Conservation (phyloP, 2,113 vertebrate species). For the Toxostoma redivivum region DNA sequence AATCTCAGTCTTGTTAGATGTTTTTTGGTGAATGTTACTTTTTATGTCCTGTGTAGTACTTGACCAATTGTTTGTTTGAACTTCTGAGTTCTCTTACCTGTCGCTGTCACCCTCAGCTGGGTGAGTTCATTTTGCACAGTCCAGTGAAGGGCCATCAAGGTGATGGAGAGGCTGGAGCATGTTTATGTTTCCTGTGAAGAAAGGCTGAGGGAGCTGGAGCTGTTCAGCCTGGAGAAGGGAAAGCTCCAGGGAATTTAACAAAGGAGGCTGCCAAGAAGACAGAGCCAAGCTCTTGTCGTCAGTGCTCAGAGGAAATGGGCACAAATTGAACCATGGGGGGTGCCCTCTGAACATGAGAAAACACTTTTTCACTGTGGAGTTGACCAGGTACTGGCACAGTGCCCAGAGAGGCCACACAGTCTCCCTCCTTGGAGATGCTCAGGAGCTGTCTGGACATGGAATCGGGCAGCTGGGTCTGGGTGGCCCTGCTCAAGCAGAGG, state of each 20-base stretch:
- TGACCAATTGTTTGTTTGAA: not conserved
- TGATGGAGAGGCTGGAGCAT: not conserved
- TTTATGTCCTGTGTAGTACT: not conserved
- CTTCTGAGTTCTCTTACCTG: not conserved
- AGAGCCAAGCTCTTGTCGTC: not conserved
- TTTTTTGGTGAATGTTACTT: not conserved
- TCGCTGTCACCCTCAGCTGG: not conserved
- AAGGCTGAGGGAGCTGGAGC: not conserved
- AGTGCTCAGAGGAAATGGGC: not conserved
- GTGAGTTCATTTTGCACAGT: not conserved
- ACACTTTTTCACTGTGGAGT: not conserved
- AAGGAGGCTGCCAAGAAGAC: not conserved
- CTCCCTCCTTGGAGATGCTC: not conserved
- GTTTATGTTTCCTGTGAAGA: not conserved
- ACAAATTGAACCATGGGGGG: accelerated
- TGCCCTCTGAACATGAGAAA: not conserved
- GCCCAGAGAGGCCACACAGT: not conserved
- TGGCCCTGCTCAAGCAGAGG: not conserved
- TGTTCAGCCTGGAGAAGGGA: not conserved
- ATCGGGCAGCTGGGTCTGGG: not conserved
- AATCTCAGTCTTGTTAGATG: not conserved
- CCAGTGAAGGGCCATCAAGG: too few relatives aligned
- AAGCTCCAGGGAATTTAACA: not conserved
- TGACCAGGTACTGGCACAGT: not conserved
- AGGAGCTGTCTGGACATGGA: not conserved